phyloP scores from a whole-genome alignment of 2,888 invertebrate genomes.

The Idaea biselata region DNA sequence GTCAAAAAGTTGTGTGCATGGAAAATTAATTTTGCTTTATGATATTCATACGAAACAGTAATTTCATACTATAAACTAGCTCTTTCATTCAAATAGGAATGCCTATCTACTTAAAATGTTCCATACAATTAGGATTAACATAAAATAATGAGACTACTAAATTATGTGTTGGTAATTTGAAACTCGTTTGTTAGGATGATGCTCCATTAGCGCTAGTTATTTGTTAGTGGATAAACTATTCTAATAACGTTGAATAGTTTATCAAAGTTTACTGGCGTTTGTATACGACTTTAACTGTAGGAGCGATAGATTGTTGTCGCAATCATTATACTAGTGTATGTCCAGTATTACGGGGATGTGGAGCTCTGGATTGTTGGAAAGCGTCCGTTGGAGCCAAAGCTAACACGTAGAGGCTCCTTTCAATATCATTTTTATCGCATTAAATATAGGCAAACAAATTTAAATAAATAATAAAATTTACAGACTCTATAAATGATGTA shows the following conservation, averaged over 20 bases:
- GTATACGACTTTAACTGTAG: not conserved
- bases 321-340: no score
- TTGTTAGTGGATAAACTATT: not conserved
- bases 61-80: not conserved
- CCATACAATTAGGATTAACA: slow-evolving; percentile 6
- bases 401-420: no score
- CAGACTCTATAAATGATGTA: no score
- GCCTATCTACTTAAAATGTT: not conserved
- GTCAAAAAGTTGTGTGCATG: no score
- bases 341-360: no score
- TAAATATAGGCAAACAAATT: no score
- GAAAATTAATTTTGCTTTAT: no score
- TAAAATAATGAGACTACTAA: slow-evolving; percentile 14
- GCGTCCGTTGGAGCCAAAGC: no score
- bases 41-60: no score
- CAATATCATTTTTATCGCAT: no score
- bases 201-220: not conserved
- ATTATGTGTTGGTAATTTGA: not conserved
- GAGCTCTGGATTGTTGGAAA: no score
- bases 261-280: not conserved
- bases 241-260: not conserved
- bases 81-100: slow-evolving; percentile 14
- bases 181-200: not conserved
- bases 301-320: not conserved
- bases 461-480: no score